A percentile compares a stretch with the other conserved stretches of the same genome.
Evolutionary conservation across 2,888 invertebrate species (phyloP).

Genomic region (Cheilosia scutellata): DNA sequence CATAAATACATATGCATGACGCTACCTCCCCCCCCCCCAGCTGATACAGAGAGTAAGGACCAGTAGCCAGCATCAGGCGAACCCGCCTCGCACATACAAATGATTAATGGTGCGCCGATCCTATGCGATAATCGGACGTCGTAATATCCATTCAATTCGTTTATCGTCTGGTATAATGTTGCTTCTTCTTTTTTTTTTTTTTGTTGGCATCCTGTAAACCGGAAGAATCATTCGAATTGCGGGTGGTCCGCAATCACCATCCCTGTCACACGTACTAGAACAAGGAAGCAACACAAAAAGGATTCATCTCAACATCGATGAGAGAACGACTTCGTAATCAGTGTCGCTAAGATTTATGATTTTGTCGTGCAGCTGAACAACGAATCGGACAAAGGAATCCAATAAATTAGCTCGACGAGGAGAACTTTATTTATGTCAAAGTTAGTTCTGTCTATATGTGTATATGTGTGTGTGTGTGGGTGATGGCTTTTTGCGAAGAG

Average conservation of each 20-base stretch:
- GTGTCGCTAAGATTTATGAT: slow-evolving; percentile 73
- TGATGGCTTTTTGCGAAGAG: neutral
- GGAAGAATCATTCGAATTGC: slow-evolving; percentile 6
- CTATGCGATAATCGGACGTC: slow-evolving; percentile 70
- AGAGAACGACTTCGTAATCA: slow-evolving; percentile 67
- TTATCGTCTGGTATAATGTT: slow-evolving; percentile 55
- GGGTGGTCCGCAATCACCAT: neutral
- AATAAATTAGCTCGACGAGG: slow-evolving; percentile 62
- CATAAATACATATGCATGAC: slow-evolving; percentile 56
- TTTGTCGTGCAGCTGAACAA: slow-evolving; percentile 48
- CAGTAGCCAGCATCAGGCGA: neutral
- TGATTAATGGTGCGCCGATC: slow-evolving; percentile 67
- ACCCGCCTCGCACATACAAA: neutral
- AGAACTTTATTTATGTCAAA: slow-evolving; percentile 69
- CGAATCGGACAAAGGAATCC: slow-evolving; percentile 70
- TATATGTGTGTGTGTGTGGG: neutral
- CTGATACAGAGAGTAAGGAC: slow-evolving; percentile 2
- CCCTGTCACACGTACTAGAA: neutral
- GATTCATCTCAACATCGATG: slow-evolving; percentile 54
- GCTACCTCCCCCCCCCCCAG: slow-evolving; percentile 32
- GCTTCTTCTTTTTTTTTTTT: neutral
- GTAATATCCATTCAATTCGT: slow-evolving; percentile 70
- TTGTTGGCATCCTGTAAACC: slow-evolving; percentile 8
- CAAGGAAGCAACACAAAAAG: slow-evolving; percentile 12
- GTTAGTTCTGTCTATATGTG: neutral